phyloP scores from a whole-genome alignment of 2,113 vertebrate genomes.

The Esox niger region DNA sequence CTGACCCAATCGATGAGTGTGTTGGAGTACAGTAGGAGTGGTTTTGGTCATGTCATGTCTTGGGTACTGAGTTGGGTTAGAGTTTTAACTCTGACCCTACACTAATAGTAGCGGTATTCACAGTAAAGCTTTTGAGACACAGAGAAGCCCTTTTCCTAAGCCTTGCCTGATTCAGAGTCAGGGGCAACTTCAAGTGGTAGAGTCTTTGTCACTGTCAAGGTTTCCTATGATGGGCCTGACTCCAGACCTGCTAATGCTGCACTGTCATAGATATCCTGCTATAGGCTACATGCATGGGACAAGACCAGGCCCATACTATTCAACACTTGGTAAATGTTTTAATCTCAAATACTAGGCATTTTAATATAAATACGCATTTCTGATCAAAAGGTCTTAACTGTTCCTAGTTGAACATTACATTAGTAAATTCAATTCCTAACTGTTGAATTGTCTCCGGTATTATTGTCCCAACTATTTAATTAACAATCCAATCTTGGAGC shows the following conservation, averaged over 20 bases:
- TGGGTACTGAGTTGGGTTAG: too few species aligned
- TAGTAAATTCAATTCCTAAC: conserved; percentile 25
- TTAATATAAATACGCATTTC: too few species aligned
- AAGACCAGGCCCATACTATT: neutral
- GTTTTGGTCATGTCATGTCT: too few species aligned
- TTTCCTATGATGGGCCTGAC: neutral
- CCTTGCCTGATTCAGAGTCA: conserved; percentile 23
- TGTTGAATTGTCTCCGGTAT: conserved; percentile 34
- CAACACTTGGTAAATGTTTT: too few species aligned
- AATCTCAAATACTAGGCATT: too few species aligned
- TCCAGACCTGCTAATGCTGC: too few species aligned
- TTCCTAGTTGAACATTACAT: too few species aligned
- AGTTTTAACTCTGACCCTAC: too few species aligned
- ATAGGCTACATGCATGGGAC: neutral
- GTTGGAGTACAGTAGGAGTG: too few species aligned
- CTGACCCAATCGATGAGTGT: neutral
- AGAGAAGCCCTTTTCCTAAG: conserved; percentile 28
- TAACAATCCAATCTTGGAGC: conserved; percentile 20
- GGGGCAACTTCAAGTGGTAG: conserved; percentile 23
- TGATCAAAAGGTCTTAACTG: too few species aligned
- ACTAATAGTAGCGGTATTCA: conserved; percentile 30
- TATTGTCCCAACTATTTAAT: conserved; percentile 12
- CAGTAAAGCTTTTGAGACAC: conserved; percentile 49
- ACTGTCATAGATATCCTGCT: neutral
- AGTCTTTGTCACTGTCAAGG: neutral